These are phyloP conservation scores for Procavia capensis DNA, from an alignment of 2,113 vertebrate genomes.

Conservation along the genomic window DNA sequence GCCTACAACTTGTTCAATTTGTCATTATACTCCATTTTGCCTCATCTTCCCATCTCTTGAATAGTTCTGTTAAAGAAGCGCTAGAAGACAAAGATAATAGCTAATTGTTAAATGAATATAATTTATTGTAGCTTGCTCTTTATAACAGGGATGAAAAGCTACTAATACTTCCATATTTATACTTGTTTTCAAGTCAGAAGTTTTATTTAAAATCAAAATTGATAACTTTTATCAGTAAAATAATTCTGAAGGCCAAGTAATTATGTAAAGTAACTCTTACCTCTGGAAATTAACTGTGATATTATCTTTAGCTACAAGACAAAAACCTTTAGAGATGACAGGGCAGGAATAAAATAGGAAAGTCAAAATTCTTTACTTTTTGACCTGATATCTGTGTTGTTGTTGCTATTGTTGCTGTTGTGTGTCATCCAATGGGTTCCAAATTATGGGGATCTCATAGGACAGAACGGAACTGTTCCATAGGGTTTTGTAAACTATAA, in stretches of 20 bases:
- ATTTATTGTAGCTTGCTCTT: background rate
- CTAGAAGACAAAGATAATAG: too few relatives aligned
- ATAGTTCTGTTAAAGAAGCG: too few relatives aligned
- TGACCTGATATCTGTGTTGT: background rate
- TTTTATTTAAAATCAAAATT: conserved; percentile 17
- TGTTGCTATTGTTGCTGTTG: background rate
- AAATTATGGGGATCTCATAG: background rate
- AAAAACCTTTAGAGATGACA: background rate
- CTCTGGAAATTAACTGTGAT: background rate
- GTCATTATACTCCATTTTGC: too few relatives aligned
- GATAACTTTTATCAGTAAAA: background rate
- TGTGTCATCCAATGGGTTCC: too few relatives aligned
- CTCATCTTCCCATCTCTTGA: too few relatives aligned
- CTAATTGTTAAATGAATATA: background rate
- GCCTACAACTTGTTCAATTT: too few relatives aligned
- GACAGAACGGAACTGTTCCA: background rate
- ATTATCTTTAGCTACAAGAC: background rate
- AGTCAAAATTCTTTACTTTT: background rate
- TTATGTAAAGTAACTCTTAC: background rate
- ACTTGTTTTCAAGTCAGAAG: background rate
- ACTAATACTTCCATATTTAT: background rate
- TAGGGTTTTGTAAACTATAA: background rate
- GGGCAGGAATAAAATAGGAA: background rate
- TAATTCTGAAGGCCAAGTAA: background rate
- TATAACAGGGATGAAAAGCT: background rate